These are phyloP conservation scores for Chaetops frenatus DNA, from an alignment of 2,113 vertebrate genomes.

Conservation along the genomic window DNA sequence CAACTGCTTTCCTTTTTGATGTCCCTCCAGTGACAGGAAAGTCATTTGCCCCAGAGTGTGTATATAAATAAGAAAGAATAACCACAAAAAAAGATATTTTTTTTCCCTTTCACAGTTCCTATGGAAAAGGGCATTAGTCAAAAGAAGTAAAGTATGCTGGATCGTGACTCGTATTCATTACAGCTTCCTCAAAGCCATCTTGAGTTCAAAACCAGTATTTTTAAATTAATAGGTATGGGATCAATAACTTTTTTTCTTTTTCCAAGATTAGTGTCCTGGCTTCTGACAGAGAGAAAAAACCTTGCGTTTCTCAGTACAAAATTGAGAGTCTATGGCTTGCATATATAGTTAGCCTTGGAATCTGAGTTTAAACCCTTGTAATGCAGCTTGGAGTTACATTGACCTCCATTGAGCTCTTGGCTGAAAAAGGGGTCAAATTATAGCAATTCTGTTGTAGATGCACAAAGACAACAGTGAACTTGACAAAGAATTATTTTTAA, in stretches of 20 bases:
- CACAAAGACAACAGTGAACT: not conserved
- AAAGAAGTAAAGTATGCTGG: not conserved
- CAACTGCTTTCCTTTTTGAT: conserved; percentile 30
- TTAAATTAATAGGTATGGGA: conserved; percentile 19
- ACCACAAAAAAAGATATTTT: not conserved
- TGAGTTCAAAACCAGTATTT: conserved; percentile 28
- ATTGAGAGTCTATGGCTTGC: not conserved
- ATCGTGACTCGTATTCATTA: conserved; percentile 8
- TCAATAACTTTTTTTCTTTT: conserved; percentile 1
- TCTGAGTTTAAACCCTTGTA: not conserved
- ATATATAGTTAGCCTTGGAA: not conserved
- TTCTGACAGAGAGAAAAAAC: not conserved
- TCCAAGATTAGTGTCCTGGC: not conserved
- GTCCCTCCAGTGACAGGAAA: conserved; percentile 18
- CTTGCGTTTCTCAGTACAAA: not conserved
- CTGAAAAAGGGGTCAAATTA: not conserved
- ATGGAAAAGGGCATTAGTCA: conserved; percentile 10
- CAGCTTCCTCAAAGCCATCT: not conserved
- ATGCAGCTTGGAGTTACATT: not conserved
- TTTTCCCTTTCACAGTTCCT: not conserved
- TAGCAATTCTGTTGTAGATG: not conserved
- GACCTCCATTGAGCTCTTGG: not conserved
- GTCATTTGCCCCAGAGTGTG: conserved; percentile 23
- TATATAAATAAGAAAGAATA: conserved; percentile 43
- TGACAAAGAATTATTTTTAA: not conserved